Evolutionary conservation across 2,113 vertebrate genomes (phyloP), one percentile per base, ranked within the genome.

Genomic region (Pseudonaja textilis): DNA sequence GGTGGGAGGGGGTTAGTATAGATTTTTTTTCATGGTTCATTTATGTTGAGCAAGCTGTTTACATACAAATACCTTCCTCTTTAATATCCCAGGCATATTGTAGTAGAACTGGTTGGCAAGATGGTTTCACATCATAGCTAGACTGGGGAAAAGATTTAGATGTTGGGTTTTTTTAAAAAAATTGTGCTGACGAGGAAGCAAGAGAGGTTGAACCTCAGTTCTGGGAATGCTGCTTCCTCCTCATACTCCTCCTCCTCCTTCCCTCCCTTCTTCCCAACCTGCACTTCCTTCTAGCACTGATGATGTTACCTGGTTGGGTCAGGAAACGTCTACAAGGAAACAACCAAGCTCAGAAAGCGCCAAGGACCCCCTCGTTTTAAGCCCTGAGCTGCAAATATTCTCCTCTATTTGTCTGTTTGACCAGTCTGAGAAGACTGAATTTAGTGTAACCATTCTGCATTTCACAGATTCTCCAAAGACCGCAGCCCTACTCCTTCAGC

Each of bases 401-500:
- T 16, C 64, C 64, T 34, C 64, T 69, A 16, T 69, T 69, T 69
- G 11, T 64, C 61, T 64, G 10, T 61, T 14, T n/a, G 42, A 29
- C 29, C 42, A 14, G 1, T 64, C 42, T 5, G 2, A 6, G 23
- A 16, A 26, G 50, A 7, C 26, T 9, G 22, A 39, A 20, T 55
- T 92, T 18, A 89, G 5, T 50, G 3, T 34, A 20, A 11, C n/a
- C 12, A 16, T 42, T 12, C 61, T 89, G 39, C 95, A 25, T 61
- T 94, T 90, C 86, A 59, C 95, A 98, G 98, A 93, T 93, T 1
- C 95, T 92, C 94, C 97, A 96, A 56, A 95, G 96, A 52, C 93
- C 97, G 0, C 97, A 96, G 52, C 94, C 96, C 0, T 97, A 95
- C 94, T 97, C 97, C 90, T 97, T 98, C 97, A 98, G 96, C 97